Evolutionary conservation across 1,140 invertebrate genomes (phyloP).

Genomic region (Rhagoletis zephyria): DNA sequence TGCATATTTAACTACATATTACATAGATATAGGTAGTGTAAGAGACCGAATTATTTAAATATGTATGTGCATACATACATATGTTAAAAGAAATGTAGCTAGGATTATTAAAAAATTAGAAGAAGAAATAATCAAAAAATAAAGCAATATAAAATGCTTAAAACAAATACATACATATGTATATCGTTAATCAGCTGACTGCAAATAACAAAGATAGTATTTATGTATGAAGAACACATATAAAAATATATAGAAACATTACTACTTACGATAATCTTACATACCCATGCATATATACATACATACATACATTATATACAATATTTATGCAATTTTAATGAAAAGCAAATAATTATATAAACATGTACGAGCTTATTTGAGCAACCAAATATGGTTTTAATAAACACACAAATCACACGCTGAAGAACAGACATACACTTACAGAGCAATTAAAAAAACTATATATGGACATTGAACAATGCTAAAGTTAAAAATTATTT

Average conservation of each 20-base stretch:
- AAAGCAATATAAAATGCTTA: slow-evolving; percentile 44
- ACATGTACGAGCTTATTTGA: background rate
- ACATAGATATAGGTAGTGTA: background rate
- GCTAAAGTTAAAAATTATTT: background rate
- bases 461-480: background rate
- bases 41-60: slow-evolving; percentile 46
- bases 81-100: slow-evolving; percentile 61
- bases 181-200: slow-evolving; percentile 52
- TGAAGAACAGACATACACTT: background rate
- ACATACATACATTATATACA: slow-evolving; percentile 26
- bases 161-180: slow-evolving; percentile 27
- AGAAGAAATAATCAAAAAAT: slow-evolving; percentile 39
- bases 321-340: slow-evolving; percentile 45
- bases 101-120: slow-evolving; percentile 55
- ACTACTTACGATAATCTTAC: background rate
- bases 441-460: background rate
- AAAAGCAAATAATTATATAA: background rate
- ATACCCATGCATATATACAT: background rate
- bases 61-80: background rate
- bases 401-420: too few relatives aligned
- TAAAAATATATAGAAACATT: slow-evolving; percentile 1
- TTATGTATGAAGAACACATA: background rate
- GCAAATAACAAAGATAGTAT: background rate
- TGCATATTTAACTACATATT: slow-evolving; percentile 32
- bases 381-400: background rate